phyloP scores from a whole-genome alignment of 1,140 invertebrate species.

The Drosophila jambulina region DNA sequence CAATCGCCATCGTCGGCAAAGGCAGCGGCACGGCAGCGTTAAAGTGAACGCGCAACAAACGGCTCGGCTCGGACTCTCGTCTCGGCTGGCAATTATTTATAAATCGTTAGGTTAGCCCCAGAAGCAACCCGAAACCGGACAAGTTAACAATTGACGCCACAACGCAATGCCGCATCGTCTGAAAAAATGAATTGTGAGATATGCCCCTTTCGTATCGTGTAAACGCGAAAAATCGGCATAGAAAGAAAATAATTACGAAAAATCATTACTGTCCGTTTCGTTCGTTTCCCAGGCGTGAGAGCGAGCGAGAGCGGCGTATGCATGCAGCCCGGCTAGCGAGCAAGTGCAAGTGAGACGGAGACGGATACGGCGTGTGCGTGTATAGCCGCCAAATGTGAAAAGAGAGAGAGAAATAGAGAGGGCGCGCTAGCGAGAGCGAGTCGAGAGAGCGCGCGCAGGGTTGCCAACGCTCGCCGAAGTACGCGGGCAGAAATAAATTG shows the following conservation, averaged over 20 bases:
- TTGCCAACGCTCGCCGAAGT: conserved; percentile 66
- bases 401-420: conserved; percentile 43
- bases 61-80: conserved; percentile 24
- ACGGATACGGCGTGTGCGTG: conserved; percentile 70
- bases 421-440: conserved; percentile 38
- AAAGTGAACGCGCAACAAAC: conserved; percentile 50
- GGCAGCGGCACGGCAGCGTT: conserved; percentile 29
- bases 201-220: conserved; percentile 32
- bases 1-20: conserved; percentile 62
- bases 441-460: conserved; percentile 35
- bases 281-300: conserved; percentile 59
- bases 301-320: conserved; percentile 56
- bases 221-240: conserved; percentile 58
- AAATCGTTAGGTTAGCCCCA: conserved; percentile 34
- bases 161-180: conserved; percentile 17
- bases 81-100: conserved; percentile 51
- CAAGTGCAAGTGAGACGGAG: conserved; percentile 75
- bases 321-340: conserved; percentile 23
- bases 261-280: conserved; percentile 69
- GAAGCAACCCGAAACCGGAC: conserved; percentile 18
- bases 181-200: conserved; percentile 41
- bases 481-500: conserved; percentile 58
- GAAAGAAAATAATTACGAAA: conserved; percentile 69
- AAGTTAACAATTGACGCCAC: conserved; percentile 49
- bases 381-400: conserved; percentile 73